Evolutionary conservation across 2,113 vertebrate species (phyloP), one percentile per base, ranked within the genome.

Genomic region (Ochotona princeps): DNA sequence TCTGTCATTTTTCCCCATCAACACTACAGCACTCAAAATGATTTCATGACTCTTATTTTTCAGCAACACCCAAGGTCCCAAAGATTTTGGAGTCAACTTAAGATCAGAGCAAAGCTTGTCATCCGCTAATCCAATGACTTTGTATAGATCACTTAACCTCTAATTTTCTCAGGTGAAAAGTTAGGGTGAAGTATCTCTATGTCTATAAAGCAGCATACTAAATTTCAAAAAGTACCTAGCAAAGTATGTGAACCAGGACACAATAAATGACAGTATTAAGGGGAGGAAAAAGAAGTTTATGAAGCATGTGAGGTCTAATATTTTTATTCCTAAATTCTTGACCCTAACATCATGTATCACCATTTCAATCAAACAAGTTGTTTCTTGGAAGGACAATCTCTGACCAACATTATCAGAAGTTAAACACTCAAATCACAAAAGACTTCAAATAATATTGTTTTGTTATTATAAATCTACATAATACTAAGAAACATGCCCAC

Each of bases 111-210:
- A 38, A 72, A 28, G 30, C 49, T 65, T 92, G 51, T 38, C 70
- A 76, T 75, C 38, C 74, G 35, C 30, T 65, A 83, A 54, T 15
- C 35, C 63, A n/a, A 25, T 30, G 54, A 44, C 32, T 30, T 60
- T 75, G 28, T 69, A 85, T 17, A 84, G 20, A 84, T 78, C 47
- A 65, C 38, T 83, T 65, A 76, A 57, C 78, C 81, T 73, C 57
- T 90, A 57, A 85, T 85, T 28, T 79, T 73, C 74, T 90, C 35
- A 25, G 38, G 66, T 23, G 32, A 85, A 89, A 83, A 84, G 70
- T 5, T 78, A 25, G 47, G 5, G 32, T 57, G 44, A 82, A 67
- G 17, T 78, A 78, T 13, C 15, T 51, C 15, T 51, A 76, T 51
- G 80, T 92, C 21, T 3, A 57, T 57, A 57, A 17, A 57, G 14